These are phyloP conservation scores for Clarias magur DNA, from an alignment of 2,113 vertebrate species.

Conservation along the genomic window DNA sequence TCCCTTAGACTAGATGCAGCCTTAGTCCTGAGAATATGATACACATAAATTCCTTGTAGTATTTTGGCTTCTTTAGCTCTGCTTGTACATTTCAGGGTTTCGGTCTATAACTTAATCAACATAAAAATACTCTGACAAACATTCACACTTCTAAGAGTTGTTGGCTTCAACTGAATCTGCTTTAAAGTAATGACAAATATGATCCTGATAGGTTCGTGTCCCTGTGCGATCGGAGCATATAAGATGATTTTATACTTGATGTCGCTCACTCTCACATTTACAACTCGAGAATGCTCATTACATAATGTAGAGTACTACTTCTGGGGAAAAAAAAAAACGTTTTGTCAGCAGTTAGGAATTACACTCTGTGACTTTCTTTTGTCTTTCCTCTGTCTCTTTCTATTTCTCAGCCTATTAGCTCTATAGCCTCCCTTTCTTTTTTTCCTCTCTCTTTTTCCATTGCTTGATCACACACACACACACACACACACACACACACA, in stretches of 20 bases:
- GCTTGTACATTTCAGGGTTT: neutral
- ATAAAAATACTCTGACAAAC: neutral
- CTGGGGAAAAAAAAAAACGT: slow-evolving; percentile 14
- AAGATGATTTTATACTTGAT: neutral
- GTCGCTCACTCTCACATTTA: neutral
- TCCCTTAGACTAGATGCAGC: neutral
- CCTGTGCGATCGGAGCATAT: slow-evolving; percentile 20
- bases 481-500: neutral
- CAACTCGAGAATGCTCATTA: slow-evolving; percentile 16
- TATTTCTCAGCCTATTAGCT: neutral
- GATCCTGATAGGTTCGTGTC: neutral
- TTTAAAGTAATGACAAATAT: neutral
- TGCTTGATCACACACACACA: too few species aligned
- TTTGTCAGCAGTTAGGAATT: slow-evolving; percentile 35
- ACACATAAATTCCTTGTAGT: neutral
- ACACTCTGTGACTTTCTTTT: neutral
- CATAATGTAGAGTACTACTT: slow-evolving; percentile 40
- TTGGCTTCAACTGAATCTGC: neutral
- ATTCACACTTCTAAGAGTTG: neutral
- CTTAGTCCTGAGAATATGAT: neutral
- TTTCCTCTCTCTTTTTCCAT: neutral
- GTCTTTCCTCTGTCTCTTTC: neutral
- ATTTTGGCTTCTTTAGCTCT: neutral
- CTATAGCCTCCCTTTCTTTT: neutral
- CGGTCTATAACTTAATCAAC: neutral